A percentile compares a stretch with the other conserved stretches of the same genome.
Evolutionary conservation across 2,113 vertebrate genomes (phyloP).

Genomic region (Leptosomus discolor): DNA sequence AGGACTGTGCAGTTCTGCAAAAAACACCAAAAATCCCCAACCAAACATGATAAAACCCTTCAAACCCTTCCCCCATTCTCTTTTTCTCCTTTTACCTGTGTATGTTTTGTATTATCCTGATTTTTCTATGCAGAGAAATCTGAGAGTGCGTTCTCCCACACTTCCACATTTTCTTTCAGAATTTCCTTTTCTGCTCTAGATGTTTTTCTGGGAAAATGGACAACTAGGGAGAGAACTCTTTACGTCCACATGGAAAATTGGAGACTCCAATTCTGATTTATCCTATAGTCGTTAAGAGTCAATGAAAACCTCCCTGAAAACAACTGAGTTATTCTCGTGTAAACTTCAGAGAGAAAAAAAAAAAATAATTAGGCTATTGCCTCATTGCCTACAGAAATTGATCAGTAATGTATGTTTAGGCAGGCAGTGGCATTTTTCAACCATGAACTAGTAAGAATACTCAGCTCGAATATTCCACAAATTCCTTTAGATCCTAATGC

Average conservation of each 20-base stretch:
- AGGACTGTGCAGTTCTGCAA: background rate
- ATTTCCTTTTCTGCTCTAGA: background rate
- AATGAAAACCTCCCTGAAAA: background rate
- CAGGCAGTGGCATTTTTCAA: conserved; percentile 24
- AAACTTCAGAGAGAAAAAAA: background rate
- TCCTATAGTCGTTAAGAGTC: background rate
- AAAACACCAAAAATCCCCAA: background rate
- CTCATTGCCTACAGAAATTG: conserved; percentile 28
- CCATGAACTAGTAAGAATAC: conserved; percentile 13
- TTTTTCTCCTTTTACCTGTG: background rate
- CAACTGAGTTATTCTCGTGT: background rate
- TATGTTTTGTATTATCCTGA: background rate
- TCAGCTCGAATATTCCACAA: conserved; percentile 9
- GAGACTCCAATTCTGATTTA: background rate
- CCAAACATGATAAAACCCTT: background rate
- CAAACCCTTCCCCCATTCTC: background rate
- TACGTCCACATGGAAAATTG: background rate
- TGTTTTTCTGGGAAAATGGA: background rate
- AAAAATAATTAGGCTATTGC: background rate
- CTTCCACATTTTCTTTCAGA: background rate
- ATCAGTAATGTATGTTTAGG: background rate
- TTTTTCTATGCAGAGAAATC: background rate
- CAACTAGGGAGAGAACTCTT: background rate
- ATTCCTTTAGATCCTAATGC: background rate
- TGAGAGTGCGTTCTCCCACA: background rate